Conservation (phyloP, 2,113 vertebrate species). For the Saccopteryx bilineata region DNA sequence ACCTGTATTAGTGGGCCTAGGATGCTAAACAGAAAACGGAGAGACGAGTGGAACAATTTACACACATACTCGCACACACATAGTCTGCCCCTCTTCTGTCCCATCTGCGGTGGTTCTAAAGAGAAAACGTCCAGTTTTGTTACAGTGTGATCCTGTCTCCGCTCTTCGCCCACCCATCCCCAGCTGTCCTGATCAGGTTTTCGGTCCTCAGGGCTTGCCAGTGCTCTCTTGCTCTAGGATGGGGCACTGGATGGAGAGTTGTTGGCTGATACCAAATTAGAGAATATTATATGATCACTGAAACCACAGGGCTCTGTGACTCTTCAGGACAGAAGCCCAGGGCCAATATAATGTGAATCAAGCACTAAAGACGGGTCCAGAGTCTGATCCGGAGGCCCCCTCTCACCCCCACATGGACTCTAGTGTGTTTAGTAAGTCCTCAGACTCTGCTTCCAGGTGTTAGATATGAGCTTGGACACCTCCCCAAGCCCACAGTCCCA, state of each 20-base stretch:
- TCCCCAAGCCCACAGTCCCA: background rate
- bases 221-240: background rate
- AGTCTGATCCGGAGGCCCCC: background rate
- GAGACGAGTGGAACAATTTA: background rate
- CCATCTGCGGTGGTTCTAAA: background rate
- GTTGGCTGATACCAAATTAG: background rate
- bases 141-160: background rate
- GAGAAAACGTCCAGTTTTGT: background rate
- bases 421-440: background rate
- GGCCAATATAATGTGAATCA: background rate
- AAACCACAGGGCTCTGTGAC: background rate
- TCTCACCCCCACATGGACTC: background rate
- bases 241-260: background rate
- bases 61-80: fast-evolving
- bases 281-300: background rate
- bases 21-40: background rate
- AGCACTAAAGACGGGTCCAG: background rate
- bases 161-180: background rate
- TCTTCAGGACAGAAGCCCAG: background rate
- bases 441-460: background rate
- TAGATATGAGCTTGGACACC: background rate
- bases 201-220: background rate
- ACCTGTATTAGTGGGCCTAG: background rate
- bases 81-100: fast-evolving
- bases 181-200: background rate